These are phyloP conservation scores for Drepanosiphum platanoidis DNA, from an alignment of 2,888 invertebrate genomes.

Conservation along the genomic window DNA sequence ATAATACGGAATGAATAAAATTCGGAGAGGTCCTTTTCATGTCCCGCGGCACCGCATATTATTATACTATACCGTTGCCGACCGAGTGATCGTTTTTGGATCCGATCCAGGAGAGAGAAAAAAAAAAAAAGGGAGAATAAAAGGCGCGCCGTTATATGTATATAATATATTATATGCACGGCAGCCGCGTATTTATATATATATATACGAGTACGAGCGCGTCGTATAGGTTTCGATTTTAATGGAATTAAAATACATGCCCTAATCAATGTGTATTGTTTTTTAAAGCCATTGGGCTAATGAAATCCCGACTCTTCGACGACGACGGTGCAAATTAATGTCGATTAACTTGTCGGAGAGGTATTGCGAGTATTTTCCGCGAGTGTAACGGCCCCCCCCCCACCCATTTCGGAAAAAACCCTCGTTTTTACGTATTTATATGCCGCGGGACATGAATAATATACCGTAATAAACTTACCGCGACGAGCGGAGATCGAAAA, in stretches of 20 bases:
- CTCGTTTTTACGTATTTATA: too few relatives aligned
- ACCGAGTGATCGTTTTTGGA: conserved; percentile 34
- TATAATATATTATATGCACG: conserved; percentile 9
- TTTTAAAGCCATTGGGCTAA: conserved; percentile 55
- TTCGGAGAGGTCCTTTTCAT: conserved; percentile 10
- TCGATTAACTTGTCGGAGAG: conserved; percentile 50
- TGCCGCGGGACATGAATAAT: too few relatives aligned
- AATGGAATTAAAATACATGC: conserved; percentile 53
- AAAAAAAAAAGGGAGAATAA: not conserved
- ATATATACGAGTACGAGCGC: too few relatives aligned
- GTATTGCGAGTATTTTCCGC: too few relatives aligned
- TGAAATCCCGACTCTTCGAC: conserved; percentile 47
- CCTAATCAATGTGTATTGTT: conserved; percentile 57
- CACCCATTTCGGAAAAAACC: too few relatives aligned
- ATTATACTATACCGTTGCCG: too few relatives aligned
- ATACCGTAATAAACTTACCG: too few relatives aligned
- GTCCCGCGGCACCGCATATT: not conserved
- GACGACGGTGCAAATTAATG: conserved; percentile 38
- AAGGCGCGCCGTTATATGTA: not conserved
- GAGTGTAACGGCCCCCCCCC: too few relatives aligned
- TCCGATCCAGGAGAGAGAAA: conserved; percentile 5
- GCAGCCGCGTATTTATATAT: too few relatives aligned
- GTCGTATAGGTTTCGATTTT: conserved; percentile 30
- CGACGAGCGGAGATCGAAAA: too few relatives aligned
- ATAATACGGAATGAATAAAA: conserved; percentile 23